These are phyloP conservation scores for Bufotes viridis DNA, from an alignment of 2,797 vertebrate genomes.

Conservation along the genomic window DNA sequence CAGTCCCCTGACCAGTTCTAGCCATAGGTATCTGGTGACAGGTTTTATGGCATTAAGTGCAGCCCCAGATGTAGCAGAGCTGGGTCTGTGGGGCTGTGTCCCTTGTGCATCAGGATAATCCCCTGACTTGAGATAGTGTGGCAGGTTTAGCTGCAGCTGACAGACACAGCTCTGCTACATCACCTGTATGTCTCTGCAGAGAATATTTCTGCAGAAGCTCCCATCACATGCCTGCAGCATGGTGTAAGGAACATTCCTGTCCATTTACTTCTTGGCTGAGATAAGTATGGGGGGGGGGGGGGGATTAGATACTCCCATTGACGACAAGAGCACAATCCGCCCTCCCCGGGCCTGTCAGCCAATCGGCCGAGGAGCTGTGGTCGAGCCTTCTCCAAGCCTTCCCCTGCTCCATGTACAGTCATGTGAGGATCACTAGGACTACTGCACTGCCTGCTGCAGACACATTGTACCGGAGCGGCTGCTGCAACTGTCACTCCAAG, in stretches of 20 bases:
- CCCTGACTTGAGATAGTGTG: background rate
- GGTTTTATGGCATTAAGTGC: background rate
- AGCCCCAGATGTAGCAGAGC: background rate
- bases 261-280: constrained; percentile 35
- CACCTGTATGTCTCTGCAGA: background rate
- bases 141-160: background rate
- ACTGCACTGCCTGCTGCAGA: constrained; percentile 67
- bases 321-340: constrained; percentile 67
- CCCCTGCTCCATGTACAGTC: constrained; percentile 74
- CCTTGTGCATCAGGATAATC: too few species aligned
- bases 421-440: constrained; percentile 82
- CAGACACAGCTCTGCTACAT: background rate
- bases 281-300: background rate
- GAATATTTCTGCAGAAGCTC: background rate
- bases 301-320: constrained; percentile 68
- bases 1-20: too few species aligned
- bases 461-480: constrained; percentile 45
- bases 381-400: constrained; percentile 89
- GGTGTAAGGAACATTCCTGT: constrained; percentile 46
- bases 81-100: background rate
- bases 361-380: constrained; percentile 77
- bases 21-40: too few species aligned
- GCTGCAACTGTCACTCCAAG: constrained; percentile 64
- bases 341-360: constrained; percentile 68
- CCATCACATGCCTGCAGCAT: constrained; percentile 6